phyloP scores from a whole-genome alignment of 2,888 invertebrate species.

The Chrysolina haemoptera region DNA sequence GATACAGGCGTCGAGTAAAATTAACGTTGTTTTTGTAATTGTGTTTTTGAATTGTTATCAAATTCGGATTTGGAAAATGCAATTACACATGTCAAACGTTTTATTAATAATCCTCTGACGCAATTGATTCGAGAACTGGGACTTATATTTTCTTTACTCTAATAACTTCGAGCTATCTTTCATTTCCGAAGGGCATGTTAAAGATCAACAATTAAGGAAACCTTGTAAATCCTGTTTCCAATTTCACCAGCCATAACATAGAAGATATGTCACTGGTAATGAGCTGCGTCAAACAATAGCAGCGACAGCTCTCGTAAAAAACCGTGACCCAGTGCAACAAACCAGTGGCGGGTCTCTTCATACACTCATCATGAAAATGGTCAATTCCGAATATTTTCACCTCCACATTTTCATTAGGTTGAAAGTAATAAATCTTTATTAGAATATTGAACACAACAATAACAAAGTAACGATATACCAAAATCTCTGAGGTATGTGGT shows the following conservation, averaged over 20 bases:
- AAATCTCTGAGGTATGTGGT: too few species aligned
- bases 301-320: neutral
- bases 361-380: too few species aligned
- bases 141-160: slow-evolving; percentile 1
- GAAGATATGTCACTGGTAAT: slow-evolving; percentile 20
- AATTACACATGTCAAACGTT: too few species aligned
- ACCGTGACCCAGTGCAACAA: slow-evolving; percentile 13
- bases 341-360: neutral
- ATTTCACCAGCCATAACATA: slow-evolving; percentile 6
- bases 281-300: slow-evolving; percentile 14
- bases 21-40: too few species aligned
- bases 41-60: too few species aligned
- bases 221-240: slow-evolving; percentile 20
- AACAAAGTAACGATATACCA: too few species aligned
- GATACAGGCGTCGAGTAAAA: too few species aligned
- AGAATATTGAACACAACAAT: too few species aligned
- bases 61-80: too few species aligned
- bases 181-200: slow-evolving; percentile 12
- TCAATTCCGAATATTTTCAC: too few species aligned
- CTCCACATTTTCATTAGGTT: too few species aligned
- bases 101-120: neutral
- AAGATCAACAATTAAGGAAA: slow-evolving; percentile 9
- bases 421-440: too few species aligned
- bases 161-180: slow-evolving; percentile 9
- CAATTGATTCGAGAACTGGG: neutral